Evolutionary conservation across 1,140 invertebrate species (phyloP).

Genomic region (Hylaeus anthracinus): DNA sequence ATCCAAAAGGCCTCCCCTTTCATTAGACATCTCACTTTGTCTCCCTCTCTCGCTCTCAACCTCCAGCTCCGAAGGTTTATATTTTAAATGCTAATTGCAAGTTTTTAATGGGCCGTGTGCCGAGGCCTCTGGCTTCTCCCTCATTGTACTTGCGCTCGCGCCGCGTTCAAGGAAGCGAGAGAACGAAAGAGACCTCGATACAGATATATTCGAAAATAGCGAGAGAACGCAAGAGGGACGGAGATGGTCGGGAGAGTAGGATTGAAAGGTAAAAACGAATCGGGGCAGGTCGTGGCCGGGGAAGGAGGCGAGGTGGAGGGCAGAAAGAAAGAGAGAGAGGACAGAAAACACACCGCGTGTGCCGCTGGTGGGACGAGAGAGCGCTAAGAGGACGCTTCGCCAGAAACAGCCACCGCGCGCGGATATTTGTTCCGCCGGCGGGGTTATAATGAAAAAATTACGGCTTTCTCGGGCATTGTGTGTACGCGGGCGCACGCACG

Average conservation of each 20-base stretch:
- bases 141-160: conserved; percentile 54
- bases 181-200: conserved; percentile 6
- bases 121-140: conserved; percentile 57
- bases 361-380: conserved; percentile 5
- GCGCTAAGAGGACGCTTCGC: conserved; percentile 28
- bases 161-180: conserved; percentile 38
- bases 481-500: conserved; percentile 1
- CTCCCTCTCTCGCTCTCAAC: neutral
- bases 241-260: conserved; percentile 6
- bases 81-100: conserved; percentile 81
- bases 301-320: no score
- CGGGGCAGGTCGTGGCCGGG: neutral
- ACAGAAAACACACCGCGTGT: neutral
- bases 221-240: conserved; percentile 17
- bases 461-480: conserved; percentile 64
- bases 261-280: conserved; percentile 39
- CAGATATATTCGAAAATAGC: conserved; percentile 11
- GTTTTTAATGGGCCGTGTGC: conserved; percentile 77
- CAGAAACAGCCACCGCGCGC: conserved; percentile 37
- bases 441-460: conserved; percentile 72
- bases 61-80: conserved; percentile 69
- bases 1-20: conserved; percentile 77
- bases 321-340: neutral
- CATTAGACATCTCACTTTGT: conserved; percentile 62
- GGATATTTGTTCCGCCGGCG: conserved; percentile 66